Base-by-base conservation (phyloP, 2,797 vertebrate species). In the Pantherophis vulpinus region DNA sequence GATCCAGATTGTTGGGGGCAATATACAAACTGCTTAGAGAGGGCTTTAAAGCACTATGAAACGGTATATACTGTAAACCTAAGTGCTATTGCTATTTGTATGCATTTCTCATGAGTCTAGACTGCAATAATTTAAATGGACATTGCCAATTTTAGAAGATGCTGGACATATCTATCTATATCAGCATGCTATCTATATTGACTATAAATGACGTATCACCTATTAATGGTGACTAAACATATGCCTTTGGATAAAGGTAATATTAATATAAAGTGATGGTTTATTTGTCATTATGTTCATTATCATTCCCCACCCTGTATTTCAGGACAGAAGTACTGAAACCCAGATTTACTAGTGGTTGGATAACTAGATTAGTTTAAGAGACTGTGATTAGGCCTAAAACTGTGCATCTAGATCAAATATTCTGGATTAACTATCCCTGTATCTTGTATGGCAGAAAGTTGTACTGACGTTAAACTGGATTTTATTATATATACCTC, bases 41-140 rank as follows among this genome's bases (percentile, higher is more conserved):
- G 47, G 47, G 47, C 47, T 5, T 1, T 47, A 47, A 47, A 47
- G 5, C 47, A 47, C 47, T 47, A 1, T 47, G 47, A 47, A 47
- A 5, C 4, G 47, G 47, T 47, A 47, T 47, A 47, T 47, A 47
- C 47, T 47, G 47, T 47, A 47, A 47, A 6, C 47, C 47, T 47
- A 47, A 47, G 47, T 47, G 47, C 47, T 47, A 47, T 47, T 47
- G 47, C 47, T 47, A 47, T 42, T 0, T 20, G 92, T 94, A 70
- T 92, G 2, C 2, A 92, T 4, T 93, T 94, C 9, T 60, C 90
- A 10, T 55, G 93, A 94, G 90, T 51, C 29, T 56, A 92, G 70
- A 93, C 12, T 91, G 58, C 0, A 91, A 1, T 88, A 61, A 93
- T 94, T 94, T 91, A 90, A 88, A 42, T 93, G 18, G 89, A 51